Conservation (phyloP, 2,113 vertebrate genomes). For the Elachura formosa region DNA sequence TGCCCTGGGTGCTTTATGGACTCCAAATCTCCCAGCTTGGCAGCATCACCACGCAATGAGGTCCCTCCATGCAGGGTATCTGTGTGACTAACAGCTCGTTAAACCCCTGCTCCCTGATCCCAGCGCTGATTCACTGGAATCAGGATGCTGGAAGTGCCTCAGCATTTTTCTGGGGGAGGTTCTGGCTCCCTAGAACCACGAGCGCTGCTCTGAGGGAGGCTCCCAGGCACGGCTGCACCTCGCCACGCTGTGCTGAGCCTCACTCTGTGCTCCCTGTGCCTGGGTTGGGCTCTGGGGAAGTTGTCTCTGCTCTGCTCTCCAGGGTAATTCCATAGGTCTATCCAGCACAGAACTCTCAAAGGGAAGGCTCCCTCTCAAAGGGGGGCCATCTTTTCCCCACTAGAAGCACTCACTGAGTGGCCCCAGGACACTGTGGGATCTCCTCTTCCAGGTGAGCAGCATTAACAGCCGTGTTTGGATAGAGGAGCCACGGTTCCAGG, state of each 20-base stretch:
- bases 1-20: background rate
- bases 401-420: background rate
- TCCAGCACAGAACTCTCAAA: background rate
- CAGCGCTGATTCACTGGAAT: background rate
- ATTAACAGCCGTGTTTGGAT: rapidly evolving
- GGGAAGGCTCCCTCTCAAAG: background rate
- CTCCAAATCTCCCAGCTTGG: background rate
- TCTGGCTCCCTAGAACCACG: rapidly evolving
- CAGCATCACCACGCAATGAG: background rate
- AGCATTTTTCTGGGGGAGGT: rapidly evolving
- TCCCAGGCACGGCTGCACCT: background rate
- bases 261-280: rapidly evolving
- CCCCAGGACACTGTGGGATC: rapidly evolving
- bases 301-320: background rate
- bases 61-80: background rate
- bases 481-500: rapidly evolving
- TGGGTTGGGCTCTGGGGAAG: rapidly evolving
- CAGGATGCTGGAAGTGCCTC: rapidly evolving
- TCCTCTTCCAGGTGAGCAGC: background rate
- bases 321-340: background rate
- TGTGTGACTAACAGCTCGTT: background rate
- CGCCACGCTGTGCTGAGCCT: rapidly evolving
- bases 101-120: background rate
- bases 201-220: background rate
- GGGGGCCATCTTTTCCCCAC: background rate